Percentiles rank a stretch among this genome's conserved stretches.
phyloP scores from a whole-genome alignment of 2,113 vertebrate species.

The Limnothrissa miodon region DNA sequence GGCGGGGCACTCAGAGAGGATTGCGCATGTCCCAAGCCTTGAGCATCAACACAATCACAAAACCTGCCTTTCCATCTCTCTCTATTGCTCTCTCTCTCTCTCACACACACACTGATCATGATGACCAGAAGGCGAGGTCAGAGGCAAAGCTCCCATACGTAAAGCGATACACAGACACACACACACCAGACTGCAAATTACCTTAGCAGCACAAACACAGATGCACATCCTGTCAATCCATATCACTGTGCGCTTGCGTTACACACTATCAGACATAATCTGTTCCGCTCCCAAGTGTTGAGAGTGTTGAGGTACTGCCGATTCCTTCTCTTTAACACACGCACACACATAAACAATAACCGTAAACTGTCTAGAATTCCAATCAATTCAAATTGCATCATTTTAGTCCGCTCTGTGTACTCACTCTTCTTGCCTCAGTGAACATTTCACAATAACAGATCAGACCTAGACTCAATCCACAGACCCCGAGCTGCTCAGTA shows the following conservation, averaged over 20 bases:
- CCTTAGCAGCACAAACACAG: slow-evolving; percentile 8
- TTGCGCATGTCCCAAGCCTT: not conserved
- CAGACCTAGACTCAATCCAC: too few species aligned
- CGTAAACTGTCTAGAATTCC: not conserved
- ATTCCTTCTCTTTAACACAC: too few species aligned
- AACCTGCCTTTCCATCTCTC: not conserved
- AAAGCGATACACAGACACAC: not conserved
- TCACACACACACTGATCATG: not conserved
- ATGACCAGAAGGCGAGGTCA: slow-evolving; percentile 1
- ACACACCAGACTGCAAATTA: slow-evolving; percentile 15
- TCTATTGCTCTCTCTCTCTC: not conserved
- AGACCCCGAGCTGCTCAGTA: too few species aligned
- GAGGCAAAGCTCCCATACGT: not conserved
- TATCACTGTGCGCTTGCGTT: not conserved
- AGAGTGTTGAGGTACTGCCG: not conserved
- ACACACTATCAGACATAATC: not conserved
- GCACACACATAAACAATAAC: not conserved
- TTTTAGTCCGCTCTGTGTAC: not conserved
- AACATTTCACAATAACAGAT: too few species aligned
- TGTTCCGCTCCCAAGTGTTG: too few species aligned
- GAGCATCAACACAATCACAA: not conserved
- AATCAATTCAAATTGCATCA: not conserved
- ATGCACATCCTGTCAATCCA: not conserved
- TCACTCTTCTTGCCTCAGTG: too few species aligned
- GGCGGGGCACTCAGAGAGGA: not conserved